Conservation (phyloP, 2,113 vertebrate species). For the Tapirus terrestris region DNA sequence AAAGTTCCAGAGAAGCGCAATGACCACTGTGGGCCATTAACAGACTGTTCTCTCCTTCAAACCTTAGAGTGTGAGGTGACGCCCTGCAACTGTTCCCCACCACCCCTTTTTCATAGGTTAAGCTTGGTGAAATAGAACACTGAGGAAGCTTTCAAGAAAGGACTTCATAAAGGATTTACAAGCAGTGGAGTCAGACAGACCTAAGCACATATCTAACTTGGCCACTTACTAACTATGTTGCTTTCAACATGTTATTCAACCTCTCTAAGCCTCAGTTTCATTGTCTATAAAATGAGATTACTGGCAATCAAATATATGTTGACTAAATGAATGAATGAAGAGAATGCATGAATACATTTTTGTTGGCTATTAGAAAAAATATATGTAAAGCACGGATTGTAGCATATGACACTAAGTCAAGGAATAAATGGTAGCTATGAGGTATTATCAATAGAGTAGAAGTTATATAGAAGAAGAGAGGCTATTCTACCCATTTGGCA, state of each 20-base stretch:
- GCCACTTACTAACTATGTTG: not conserved
- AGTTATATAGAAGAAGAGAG: not conserved
- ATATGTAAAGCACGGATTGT: not conserved
- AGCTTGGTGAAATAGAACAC: not conserved
- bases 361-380: not conserved
- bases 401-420: not conserved
- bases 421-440: not conserved
- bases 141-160: not conserved
- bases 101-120: not conserved
- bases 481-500: not conserved
- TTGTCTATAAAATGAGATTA: not conserved
- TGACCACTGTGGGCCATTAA: not conserved
- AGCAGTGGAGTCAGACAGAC: not conserved
- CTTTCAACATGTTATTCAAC: not conserved
- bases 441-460: not conserved
- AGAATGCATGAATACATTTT: not conserved
- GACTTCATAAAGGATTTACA: not conserved
- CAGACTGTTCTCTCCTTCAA: not conserved
- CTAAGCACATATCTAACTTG: not conserved
- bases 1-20: fast-evolving
- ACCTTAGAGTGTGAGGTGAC: not conserved
- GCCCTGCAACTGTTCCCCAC: not conserved
- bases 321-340: not conserved
- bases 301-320: not conserved
- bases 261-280: not conserved